Conservation (phyloP, 1,140 invertebrate species). For the Diorhabda sublineata region DNA sequence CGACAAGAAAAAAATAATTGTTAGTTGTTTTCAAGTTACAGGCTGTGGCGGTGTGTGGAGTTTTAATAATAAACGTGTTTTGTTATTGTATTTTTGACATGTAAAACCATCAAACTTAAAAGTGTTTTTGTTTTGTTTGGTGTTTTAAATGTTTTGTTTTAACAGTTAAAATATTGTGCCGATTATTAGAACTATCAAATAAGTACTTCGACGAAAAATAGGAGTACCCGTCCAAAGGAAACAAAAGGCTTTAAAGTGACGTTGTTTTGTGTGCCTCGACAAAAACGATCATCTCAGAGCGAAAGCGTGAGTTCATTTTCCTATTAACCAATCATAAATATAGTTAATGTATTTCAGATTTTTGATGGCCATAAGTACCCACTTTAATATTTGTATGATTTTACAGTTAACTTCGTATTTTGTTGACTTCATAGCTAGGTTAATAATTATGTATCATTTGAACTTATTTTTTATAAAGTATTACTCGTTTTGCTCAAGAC, state of each 20-base stretch:
- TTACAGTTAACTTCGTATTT: too few relatives aligned
- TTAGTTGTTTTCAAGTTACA: background rate
- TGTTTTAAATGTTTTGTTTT: background rate
- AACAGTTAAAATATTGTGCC: background rate
- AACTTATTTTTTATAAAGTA: too few relatives aligned
- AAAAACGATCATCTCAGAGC: conserved; percentile 47
- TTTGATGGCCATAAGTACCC: too few relatives aligned
- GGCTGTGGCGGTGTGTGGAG: background rate
- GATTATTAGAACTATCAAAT: background rate
- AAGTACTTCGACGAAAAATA: background rate
- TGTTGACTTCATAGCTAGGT: too few relatives aligned
- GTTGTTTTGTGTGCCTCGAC: conserved; percentile 49
- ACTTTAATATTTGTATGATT: too few relatives aligned
- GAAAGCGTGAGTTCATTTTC: conserved; percentile 43
- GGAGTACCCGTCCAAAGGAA: background rate
- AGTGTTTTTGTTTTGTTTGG: conserved; percentile 2
- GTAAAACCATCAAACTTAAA: background rate
- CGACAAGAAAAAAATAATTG: background rate
- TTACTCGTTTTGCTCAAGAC: too few relatives aligned
- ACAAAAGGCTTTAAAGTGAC: conserved; percentile 41
- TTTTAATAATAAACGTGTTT: background rate
- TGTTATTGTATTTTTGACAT: background rate
- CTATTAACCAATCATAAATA: background rate
- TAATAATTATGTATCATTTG: too few relatives aligned
- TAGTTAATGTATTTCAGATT: too few relatives aligned